Conservation (phyloP, 2,113 vertebrate species). For the Rousettus leschenaultii region DNA sequence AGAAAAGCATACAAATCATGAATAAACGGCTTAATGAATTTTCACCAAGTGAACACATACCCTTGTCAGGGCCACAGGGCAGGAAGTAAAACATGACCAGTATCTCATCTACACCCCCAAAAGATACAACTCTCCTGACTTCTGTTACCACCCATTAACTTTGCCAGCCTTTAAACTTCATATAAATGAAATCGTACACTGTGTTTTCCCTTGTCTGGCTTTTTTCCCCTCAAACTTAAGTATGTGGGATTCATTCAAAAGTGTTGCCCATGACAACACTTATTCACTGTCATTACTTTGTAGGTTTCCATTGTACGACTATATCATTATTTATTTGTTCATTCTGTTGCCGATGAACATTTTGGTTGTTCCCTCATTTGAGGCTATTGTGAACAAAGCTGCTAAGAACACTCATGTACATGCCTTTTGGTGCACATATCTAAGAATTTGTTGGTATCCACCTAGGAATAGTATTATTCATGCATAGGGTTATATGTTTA, state of each 20-base stretch:
- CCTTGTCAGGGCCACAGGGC: not conserved
- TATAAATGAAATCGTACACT: not conserved
- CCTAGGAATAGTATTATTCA: not conserved
- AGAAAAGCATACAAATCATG: not conserved
- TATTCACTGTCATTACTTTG: not conserved
- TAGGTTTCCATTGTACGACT: not conserved
- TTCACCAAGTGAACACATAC: not conserved
- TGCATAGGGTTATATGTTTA: not conserved
- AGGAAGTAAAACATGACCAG: not conserved
- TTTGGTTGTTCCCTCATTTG: not conserved
- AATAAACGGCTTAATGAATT: not conserved
- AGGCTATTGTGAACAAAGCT: not conserved
- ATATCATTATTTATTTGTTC: not conserved
- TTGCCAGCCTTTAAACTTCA: not conserved
- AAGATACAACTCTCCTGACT: not conserved
- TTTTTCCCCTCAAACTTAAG: not conserved
- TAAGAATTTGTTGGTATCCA: not conserved
- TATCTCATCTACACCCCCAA: not conserved
- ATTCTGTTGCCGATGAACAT: not conserved
- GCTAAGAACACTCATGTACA: not conserved
- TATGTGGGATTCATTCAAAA: not conserved
- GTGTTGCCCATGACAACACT: not conserved
- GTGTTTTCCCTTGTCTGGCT: not conserved
- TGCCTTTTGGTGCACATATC: not conserved
- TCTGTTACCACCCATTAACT: not conserved